Evolutionary conservation across 2,888 invertebrate species (phyloP), one percentile per base, ranked within the genome.

Genomic region (Euproctis similis): DNA sequence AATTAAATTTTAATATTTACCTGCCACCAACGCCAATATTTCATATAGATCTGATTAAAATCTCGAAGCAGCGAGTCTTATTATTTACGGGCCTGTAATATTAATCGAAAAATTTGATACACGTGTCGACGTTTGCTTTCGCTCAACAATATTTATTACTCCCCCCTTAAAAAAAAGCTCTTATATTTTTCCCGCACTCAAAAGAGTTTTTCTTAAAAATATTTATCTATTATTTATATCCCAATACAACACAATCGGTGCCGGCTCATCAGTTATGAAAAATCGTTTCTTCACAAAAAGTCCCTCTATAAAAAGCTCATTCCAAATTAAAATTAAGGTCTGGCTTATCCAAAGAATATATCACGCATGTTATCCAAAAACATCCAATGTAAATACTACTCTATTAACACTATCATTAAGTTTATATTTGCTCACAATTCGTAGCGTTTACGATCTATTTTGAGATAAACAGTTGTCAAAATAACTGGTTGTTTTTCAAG

Each of bases 301-400:
- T 70, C 63, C n/a, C 64, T 74, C 78, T 78, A 80, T 80, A 82
- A 82, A 84, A 84, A 84, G 70, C 75, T 78, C 72, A 78, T 81
- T 78, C 65, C 60, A 77, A 82, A 84, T 84, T 84, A 82, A 84
- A 82, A 84, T 81, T 81, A 80, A 82, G 78, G 77, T 77, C 77
- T 81, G 75, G 69, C 71, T 60, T 69, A 62, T 62, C 71, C 58
- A 60, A 69, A 61, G 64, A 62, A 66, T 59, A 41, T 53, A 62
- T 62, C 59, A 58, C 57, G 55, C 59, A 66, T 66, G 63, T 68
- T 53, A 48, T 45, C 34, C n/a, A 21, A 4, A 20, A 4, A 2
- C 8, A n/a, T 21, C 12, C 38, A 45, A 26, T 31, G 28, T 34
- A 59, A 69, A 72, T 38, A 35, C 29, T 28, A 42, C 65, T 62